Evolutionary conservation across 2,888 invertebrate species (phyloP), one percentile per base, ranked within the genome.

Genomic region (Patella depressa): DNA sequence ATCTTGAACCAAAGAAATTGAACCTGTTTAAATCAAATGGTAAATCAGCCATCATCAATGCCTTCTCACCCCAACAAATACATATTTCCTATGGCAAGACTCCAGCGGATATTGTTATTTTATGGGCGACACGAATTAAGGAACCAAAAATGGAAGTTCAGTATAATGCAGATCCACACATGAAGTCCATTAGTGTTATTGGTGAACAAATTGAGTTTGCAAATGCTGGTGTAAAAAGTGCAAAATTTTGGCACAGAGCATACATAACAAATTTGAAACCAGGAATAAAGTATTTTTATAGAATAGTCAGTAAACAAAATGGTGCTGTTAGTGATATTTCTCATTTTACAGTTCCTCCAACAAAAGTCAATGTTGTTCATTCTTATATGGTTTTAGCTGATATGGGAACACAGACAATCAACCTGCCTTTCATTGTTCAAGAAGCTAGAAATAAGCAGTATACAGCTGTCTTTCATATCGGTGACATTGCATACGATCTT

Each of bases 401-500:
- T 78, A 79, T 91, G 76, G 91, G 90, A 19, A 81, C 86, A 45
- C 73, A 77, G 11, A 82, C 88, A 1, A 78, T 81, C 57, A 81
- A 83, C 73, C 80, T 88, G 12, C 81, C 83, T 73, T 86, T 86
- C 76, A 70, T 89, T 4, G 74, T 86, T 2, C 86, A 88, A 72
- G 88, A 89, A 71, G 86, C 85, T 11, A 17, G 81, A 15, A 84
- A 83, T 75, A 80, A 83, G 14, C 81, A 83, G 15, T 89, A 89
- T 80, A 84, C 86, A 59, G 86, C 87, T 19, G 80, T 89, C 15
- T 86, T 89, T 74, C 89, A 89, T 77, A 77, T 89, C 34, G 91
- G 91, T 34, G 90, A 91, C 77, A 88, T 91, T 76, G 89, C 89
- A 7, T 90, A 90, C 81, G 87, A 90, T 75, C 79, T 90, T 19